Evolutionary conservation across 2,113 vertebrate species (phyloP).

Genomic region (Plecturocebus donacophilus): DNA sequence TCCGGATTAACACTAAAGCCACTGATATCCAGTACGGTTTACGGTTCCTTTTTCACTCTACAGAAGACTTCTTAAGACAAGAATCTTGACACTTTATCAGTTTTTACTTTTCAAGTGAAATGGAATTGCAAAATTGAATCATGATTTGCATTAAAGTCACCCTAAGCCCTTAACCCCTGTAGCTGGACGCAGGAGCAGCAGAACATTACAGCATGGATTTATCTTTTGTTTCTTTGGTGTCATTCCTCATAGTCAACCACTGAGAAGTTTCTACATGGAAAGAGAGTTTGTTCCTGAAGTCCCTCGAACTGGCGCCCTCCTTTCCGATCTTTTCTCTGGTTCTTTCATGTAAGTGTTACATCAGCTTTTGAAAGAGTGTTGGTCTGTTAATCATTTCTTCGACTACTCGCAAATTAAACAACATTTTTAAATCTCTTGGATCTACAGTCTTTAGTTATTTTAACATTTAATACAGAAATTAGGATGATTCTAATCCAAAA

Average conservation of each 20-base stretch:
- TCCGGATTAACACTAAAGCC: not conserved
- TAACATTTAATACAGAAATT: not conserved
- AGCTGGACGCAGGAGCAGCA: not conserved
- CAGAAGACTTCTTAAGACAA: not conserved
- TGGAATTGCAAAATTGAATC: not conserved
- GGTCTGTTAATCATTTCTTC: not conserved
- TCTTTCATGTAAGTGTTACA: not conserved
- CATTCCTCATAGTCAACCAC: not conserved
- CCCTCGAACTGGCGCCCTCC: not conserved
- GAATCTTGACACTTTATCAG: not conserved
- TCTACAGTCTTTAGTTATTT: not conserved
- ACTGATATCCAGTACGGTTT: fast-evolving
- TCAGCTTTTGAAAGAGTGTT: not conserved
- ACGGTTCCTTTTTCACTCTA: not conserved
- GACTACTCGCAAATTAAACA: not conserved
- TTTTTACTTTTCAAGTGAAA: not conserved
- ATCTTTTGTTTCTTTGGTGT: not conserved
- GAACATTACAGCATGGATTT: not conserved
- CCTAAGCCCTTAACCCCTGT: not conserved
- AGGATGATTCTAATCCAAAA: not conserved
- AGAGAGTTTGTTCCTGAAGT: not conserved
- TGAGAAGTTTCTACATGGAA: not conserved
- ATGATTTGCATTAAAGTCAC: not conserved
- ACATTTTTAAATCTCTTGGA: not conserved
- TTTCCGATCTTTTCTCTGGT: not conserved